Evolutionary conservation across 2,797 vertebrate genomes (phyloP).

Genomic region (Chelmon rostratus): DNA sequence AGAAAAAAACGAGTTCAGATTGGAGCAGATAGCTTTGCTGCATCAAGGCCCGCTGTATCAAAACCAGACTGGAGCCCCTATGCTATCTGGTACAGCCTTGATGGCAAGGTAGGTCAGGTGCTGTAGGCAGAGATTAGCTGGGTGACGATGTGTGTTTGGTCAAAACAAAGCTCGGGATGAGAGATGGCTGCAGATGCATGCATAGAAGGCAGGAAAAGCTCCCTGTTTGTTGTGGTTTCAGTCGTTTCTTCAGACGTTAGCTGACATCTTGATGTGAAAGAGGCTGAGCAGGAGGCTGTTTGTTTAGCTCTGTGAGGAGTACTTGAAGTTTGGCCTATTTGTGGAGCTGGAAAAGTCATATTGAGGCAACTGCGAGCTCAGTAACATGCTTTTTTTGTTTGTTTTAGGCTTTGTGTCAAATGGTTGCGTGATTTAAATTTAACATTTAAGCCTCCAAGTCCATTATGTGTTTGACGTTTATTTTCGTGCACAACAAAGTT

Average conservation of each 20-base stretch:
- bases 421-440: constrained; percentile 55
- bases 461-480: constrained; percentile 58
- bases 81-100: constrained; percentile 34
- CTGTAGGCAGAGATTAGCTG: constrained; percentile 54
- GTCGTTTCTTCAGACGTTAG: constrained; percentile 32
- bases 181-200: constrained; percentile 45
- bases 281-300: constrained; percentile 46
- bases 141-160: constrained; percentile 35
- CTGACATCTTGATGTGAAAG: constrained; percentile 53
- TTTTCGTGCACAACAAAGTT: constrained; percentile 55
- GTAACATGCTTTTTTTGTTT: constrained; percentile 32
- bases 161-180: constrained; percentile 61
- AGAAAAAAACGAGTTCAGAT: constrained; percentile 46
- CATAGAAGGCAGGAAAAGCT: constrained; percentile 32
- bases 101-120: constrained; percentile 35
- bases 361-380: constrained; percentile 34
- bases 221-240: constrained; percentile 54
- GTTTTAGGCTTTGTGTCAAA: constrained; percentile 55
- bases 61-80: constrained; percentile 45
- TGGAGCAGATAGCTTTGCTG: constrained; percentile 48
- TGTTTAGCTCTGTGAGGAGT: constrained; percentile 51
- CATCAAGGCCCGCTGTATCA: constrained; percentile 48
- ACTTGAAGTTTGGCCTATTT: constrained; percentile 71
- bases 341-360: constrained; percentile 47
- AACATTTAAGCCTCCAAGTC: constrained; percentile 62